Base-by-base conservation (phyloP, 2,888 invertebrate species). In the Saturnia pavonia region DNA sequence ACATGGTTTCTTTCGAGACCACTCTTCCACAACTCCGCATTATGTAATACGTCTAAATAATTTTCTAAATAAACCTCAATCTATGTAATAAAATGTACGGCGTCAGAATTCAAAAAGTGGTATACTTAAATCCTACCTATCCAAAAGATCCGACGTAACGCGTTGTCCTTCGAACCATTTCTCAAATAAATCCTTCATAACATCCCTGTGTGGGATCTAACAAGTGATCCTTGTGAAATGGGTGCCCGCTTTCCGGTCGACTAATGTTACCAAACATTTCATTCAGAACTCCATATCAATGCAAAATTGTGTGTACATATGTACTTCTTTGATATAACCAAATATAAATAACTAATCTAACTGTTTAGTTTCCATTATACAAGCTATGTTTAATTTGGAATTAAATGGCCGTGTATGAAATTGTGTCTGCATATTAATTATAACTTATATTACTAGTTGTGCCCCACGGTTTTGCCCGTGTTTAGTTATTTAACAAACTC, bases 121-220 rank as follows among this genome's bases (percentile, higher is more conserved):
- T 7, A 8, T 1, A n/a, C 40, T 40, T 1, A 40, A 40, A 19
- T n/a, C 65, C 19, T 40, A 40, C n/a, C 40, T n/a, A 51, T 40
- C 65, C 65, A 40, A 65, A 65, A 40, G 40, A 65, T 34, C 72
- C 74, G 69, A 71, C 74, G 73, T 78, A 80, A 76, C 75, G 67
- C 69, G 65, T 60, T 72, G 77, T 79, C 72, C 70, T 70, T 77
- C 73, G 74, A 57, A 75, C 76, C 76, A 80, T 82, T 77, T 77
- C 74, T 80, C 81, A 80, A 72, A 77, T 77, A 82, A 79, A 80
- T 77, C 81, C 81, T 74, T 80, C 76, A 72, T 73, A 78, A 76
- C 75, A 75, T 72, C 71, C 74, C 70, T 69, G 69, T 70, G 72
- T 66, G 70, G 69, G 70, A 70, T 70, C 70, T 69, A 51, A 70